Evolutionary conservation across 2,797 vertebrate genomes (phyloP), one percentile per base, ranked within the genome.

Genomic region (Oryzias dopingdopingensis): DNA sequence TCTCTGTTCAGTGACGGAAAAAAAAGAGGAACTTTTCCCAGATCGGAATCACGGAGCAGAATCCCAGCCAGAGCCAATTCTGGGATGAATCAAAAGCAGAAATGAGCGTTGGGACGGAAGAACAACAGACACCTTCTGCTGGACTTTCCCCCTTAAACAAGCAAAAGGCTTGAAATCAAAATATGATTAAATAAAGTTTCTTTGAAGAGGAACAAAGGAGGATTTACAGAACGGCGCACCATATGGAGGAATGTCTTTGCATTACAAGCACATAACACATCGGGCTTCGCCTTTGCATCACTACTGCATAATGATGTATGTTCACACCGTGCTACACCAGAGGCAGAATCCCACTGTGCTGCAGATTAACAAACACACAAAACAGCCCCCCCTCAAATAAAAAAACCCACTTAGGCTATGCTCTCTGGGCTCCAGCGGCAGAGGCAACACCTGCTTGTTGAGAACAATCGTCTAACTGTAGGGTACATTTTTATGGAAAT

Each of bases 401-500:
- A 37, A 72, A 86, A 89, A 88, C 85, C 82, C 88, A 87, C 87
- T 90, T 85, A 90, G 86, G 80, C 81, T 79, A 75, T 83, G 85
- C 85, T 86, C 83, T 80, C 64, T 74, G 85, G 80, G 86, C 84
- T 88, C 81, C 79, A 68, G 74, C 80, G 24, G 81, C 82, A 85
- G 72, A 86, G 81, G 86, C 86, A 79, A 89, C 90, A 90, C 89
- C 90, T 92, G 89, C 90, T 88, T 88, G 88, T 86, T 81, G 85
- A 90, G 88, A 91, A 92, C 89, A 92, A 91, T 91, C 76, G 80
- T 81, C 81, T 86, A 86, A 90, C 88, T 89, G 88, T 90, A 82
- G 87, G 88, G 76, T 83, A 91, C 85, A 88, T 92, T 91, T 91
- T 90, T 89, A 92, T 91, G 90, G 88, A 91, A 91, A 91, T 91